These are phyloP conservation scores for Eriosoma lanigerum DNA, from an alignment of 1,140 invertebrate genomes.

Conservation along the genomic window DNA sequence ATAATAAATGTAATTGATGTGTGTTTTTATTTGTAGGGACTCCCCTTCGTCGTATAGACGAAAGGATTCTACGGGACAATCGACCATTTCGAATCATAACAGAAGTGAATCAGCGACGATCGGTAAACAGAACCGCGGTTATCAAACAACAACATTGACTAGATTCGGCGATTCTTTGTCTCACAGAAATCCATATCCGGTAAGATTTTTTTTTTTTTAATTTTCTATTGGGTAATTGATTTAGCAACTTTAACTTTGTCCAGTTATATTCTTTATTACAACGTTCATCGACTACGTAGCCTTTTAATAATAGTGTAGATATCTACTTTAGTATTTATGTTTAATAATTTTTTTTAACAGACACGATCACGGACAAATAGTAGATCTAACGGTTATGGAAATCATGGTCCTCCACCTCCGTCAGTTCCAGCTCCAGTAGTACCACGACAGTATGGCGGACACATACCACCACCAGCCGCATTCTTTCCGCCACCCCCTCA, in stretches of 20 bases:
- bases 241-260: too few relatives aligned
- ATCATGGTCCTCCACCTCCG: conserved; percentile 53
- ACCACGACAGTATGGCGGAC: conserved; percentile 46
- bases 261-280: too few relatives aligned
- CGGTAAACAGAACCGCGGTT: conserved; percentile 53
- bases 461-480: conserved; percentile 3
- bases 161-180: conserved; percentile 57
- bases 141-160: conserved; percentile 53
- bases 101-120: conserved; percentile 57
- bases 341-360: not conserved
- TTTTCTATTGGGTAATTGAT: not conserved
- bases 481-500: conserved; percentile 50
- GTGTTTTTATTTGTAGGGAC: conserved; percentile 25
- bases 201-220: not conserved
- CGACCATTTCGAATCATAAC: conserved; percentile 56
- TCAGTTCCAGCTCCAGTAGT: conserved; percentile 55
- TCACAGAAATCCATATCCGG: conserved; percentile 55
- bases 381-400: conserved; percentile 41
- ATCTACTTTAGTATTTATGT: too few relatives aligned
- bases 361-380: not conserved
- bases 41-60: conserved; percentile 55
- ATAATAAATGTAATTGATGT: not conserved
- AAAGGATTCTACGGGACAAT: conserved; percentile 52
- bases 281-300: too few relatives aligned
- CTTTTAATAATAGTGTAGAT: too few relatives aligned